A percentile compares a stretch with the other conserved stretches of the same genome.
These are phyloP conservation scores for Zeus faber DNA, from an alignment of 2,113 vertebrate species.

Conservation along the genomic window DNA sequence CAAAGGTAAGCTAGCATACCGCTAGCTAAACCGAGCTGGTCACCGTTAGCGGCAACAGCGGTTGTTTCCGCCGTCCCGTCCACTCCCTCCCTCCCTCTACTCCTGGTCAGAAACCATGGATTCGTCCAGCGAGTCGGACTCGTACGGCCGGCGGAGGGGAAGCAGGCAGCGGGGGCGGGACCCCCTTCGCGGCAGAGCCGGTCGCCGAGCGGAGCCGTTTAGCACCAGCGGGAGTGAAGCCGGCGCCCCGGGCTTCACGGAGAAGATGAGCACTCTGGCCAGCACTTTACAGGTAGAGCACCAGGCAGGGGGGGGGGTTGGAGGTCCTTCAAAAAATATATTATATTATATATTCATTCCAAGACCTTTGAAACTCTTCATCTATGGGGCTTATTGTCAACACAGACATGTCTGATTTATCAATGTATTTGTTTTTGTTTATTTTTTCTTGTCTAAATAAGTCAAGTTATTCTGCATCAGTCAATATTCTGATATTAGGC, in stretches of 20 bases:
- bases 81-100: conserved; percentile 22
- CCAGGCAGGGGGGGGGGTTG: too few species aligned
- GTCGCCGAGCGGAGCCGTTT: conserved; percentile 33
- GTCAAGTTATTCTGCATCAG: too few species aligned
- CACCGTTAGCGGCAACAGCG: background rate
- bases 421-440: too few species aligned
- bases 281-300: conserved; percentile 88
- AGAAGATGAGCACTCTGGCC: conserved; percentile 88
- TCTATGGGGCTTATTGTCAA: too few species aligned
- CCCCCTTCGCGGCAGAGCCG: conserved; percentile 27
- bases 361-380: too few species aligned
- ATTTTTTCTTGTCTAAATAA: too few species aligned
- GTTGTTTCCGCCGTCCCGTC: background rate
- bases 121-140: conserved; percentile 86
- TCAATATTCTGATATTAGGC: too few species aligned
- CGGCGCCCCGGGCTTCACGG: conserved; percentile 69
- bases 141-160: conserved; percentile 45
- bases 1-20: too few species aligned
- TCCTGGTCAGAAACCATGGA: conserved; percentile 79
- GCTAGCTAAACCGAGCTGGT: too few species aligned
- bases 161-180: conserved; percentile 62
- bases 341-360: too few species aligned
- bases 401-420: too few species aligned
- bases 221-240: conserved; percentile 26
- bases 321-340: too few species aligned